Base-by-base conservation (phyloP, 1,140 invertebrate genomes). In the Watersipora subatra region DNA sequence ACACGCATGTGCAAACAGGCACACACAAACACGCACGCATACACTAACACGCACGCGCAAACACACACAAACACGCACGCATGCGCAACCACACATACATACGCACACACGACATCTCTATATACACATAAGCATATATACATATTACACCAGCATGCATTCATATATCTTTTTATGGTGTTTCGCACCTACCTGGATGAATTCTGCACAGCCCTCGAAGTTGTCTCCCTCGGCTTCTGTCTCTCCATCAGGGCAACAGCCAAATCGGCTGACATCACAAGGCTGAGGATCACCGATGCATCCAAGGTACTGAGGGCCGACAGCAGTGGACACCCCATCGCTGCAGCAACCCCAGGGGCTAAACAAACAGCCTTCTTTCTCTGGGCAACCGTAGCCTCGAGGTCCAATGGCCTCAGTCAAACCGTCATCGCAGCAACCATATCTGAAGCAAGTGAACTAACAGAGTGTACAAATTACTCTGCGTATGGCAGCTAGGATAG, bases 191-290 rank as follows among this genome's bases (percentile, higher is more conserved):
- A n/a, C n/a, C n/a, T n/a, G n/a, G n/a, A n/a, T n/a, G n/a, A n/a
- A n/a, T n/a, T n/a, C n/a, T n/a, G 7, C 73, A 70, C 83, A 84
- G 25, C 83, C 84, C 29, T 78, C 75, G 62, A 75, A 71, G 65
- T 82, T 77, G 24, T 77, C 76, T 15, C 91, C 92, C 72, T 87
- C 83, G 0, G 92, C 87, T 17, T 85, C 80, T 2, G 87, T 90
- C 65, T 85, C 82, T 30, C 87, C 87, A 78, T 94, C 91, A 30
- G 86, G 85, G 74, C 92, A 94, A 74, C 92, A 95, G 25, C 90
- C 90, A 76, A 84, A 88, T 30, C 64, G 7, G 22, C 58, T 59
- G 58, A 59, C 22, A 22, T 59, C 58, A 59, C 58, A 59, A 59
- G 58, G 58, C 58, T 59, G 58, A 24, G 58, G 7, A 59, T 59